Evolutionary conservation across 2,113 vertebrate species (phyloP).

Genomic region (Ciconia stormi): DNA sequence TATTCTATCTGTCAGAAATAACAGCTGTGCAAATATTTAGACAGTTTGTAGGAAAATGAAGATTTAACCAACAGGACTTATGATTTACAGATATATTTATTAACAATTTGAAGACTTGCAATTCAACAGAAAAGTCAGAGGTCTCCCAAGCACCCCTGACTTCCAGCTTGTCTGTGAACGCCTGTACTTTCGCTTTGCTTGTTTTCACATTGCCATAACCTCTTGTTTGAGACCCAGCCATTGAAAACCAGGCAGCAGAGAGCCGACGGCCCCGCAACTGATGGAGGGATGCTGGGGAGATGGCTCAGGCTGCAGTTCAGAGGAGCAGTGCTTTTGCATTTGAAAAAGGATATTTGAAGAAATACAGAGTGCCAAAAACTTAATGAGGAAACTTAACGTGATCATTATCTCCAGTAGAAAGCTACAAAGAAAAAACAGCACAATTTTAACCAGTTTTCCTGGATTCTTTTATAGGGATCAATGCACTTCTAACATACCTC

Average conservation of each 20-base stretch:
- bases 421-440: not conserved
- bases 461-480: not conserved
- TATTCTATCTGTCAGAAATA: not conserved
- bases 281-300: not conserved
- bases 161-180: not conserved
- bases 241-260: not conserved
- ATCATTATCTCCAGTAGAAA: not conserved
- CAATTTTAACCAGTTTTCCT: not conserved
- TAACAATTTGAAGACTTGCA: not conserved
- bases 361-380: not conserved
- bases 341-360: not conserved
- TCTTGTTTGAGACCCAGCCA: not conserved
- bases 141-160: not conserved
- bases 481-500: not conserved
- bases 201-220: not conserved
- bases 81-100: not conserved
- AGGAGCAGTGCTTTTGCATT: not conserved
- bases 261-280: rapidly evolving
- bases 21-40: not conserved
- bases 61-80: not conserved
- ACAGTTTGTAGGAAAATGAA: not conserved
- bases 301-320: not conserved
- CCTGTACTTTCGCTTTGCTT: not conserved
- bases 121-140: not conserved
- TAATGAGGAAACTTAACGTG: rapidly evolving